Evolutionary conservation across 1,140 invertebrate species (phyloP), one percentile per base, ranked within the genome.

Genomic region (Polypedilum vanderplanki): DNA sequence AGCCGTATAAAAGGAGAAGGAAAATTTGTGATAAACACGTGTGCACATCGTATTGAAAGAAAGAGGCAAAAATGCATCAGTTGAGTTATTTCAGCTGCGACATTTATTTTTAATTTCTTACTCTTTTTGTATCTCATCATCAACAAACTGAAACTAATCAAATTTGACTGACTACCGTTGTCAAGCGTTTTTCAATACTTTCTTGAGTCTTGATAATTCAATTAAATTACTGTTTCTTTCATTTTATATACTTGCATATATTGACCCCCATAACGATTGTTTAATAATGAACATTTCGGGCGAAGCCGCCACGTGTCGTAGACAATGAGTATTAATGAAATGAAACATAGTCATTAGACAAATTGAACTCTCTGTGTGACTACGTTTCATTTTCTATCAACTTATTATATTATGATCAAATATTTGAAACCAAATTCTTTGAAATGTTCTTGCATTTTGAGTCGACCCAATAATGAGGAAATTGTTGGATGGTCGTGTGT

Each of bases 301-400:
- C 46, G 7, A 15, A 4, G 15, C 3, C 3, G 46, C 17, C 65
- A 70, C 65, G 65, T 70, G 65, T 18, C 65, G 18, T 70, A 17
- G 5, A 70, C 65, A 22, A 70, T 70, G 24, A 57, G n/a, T 18
- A n/a, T 22, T 70, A 70, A 70, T 70, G 65, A 70, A 70, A 70
- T 70, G 65, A n/a, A 70, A 70, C 65, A 70, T 70, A 70, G 65
- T 70, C 65, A 70, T 70, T 70, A 70, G 17, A 70, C 65, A 70
- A 70, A 70, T 70, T 70, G 65, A 70, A 70, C 65, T 10, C 17
- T 70, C 46, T 33, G 24, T 33, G 24, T 3, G 24, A 33, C 24
- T 33, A 5, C 5, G 24, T 33, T n/a, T n/a, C n/a, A n/a, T n/a
- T n/a, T n/a, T n/a, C 24, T 33, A 33, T 33, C 24, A 5, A 1